Conservation (phyloP, 2,888 invertebrate species). For the Panzeria rudis region DNA sequence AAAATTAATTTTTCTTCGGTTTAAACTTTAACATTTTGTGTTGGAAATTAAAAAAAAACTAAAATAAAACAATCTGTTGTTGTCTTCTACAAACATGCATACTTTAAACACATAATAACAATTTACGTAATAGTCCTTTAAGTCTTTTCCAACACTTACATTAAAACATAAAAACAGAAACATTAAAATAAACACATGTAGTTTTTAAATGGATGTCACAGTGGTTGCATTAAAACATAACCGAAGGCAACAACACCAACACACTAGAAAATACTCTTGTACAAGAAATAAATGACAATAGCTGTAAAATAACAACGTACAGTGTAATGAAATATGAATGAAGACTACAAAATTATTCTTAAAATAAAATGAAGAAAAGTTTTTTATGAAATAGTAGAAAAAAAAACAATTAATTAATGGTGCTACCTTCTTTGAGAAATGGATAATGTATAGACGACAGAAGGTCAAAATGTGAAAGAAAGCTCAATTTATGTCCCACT, state of each 20-base stretch:
- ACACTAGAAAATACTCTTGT: constrained; percentile 22
- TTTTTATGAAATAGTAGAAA: too few species aligned
- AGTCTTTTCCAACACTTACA: constrained; percentile 60
- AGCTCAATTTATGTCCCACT: too few species aligned
- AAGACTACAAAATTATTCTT: background rate
- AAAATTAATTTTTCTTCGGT: background rate
- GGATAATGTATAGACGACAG: too few species aligned
- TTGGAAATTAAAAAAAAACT: constrained; percentile 2
- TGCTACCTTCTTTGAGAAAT: too few species aligned
- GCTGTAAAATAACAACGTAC: constrained; percentile 45
- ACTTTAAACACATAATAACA: constrained; percentile 50
- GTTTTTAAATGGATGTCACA: constrained; percentile 59
- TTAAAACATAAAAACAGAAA: constrained; percentile 21
- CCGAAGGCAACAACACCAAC: constrained; percentile 56
- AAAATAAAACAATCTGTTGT: constrained; percentile 11
- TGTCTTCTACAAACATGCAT: background rate
- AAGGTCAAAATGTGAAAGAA: too few species aligned
- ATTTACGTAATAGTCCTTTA: constrained; percentile 66
- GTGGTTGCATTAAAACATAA: constrained; percentile 71
- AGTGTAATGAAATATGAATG: constrained; percentile 19
- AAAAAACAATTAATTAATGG: too few species aligned
- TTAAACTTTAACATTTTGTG: constrained; percentile 20
- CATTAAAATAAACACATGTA: constrained; percentile 66
- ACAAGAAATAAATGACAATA: constrained; percentile 35
- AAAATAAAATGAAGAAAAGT: background rate